Base-by-base conservation (phyloP, 1,140 invertebrate species). In the Solen grandis region DNA sequence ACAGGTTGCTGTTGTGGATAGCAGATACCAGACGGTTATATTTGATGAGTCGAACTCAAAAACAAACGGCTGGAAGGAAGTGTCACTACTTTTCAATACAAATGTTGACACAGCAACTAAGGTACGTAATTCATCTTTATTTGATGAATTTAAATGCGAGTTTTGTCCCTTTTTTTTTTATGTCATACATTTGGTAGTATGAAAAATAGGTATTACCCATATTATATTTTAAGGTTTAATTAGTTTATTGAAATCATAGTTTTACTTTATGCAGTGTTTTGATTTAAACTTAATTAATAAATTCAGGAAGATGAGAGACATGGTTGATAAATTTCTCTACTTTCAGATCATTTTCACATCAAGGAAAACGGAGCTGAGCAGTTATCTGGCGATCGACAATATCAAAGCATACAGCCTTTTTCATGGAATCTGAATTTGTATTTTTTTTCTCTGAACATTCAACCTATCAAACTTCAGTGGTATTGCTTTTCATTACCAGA, bases 271-370 rank as follows among this genome's bases (percentile, higher is more conserved):
- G 54, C 54, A 55, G 5, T 55, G n/a, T 4, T 55, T 55, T 27
- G n/a, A 5, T 55, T 22, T 27, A 4, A 33, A 29, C 29, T n/a
- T n/a, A n/a, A n/a, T n/a, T n/a, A n/a, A n/a, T n/a, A n/a, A n/a
- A n/a, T n/a, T n/a, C n/a, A n/a, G n/a, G n/a, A n/a, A n/a, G n/a
- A n/a, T n/a, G n/a, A n/a, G n/a, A n/a, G n/a, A n/a, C n/a, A n/a
- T n/a, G n/a, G 27, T 33, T 62, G 29, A 27, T 62, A 33, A 33
- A 13, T 14, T 65, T 65, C 60, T 65, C 22, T 60, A 4, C 50
- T 74, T 75, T n/a, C 59, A 75, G 72, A 63, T 75, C 10, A 60
- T 38, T 1, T 75, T 75, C 54, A 33, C 36, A 14, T 62, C 72
- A 4, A 52, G 22, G 8, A 75, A 75, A 31, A 31, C 29, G 0